A percentile compares a stretch with the other conserved stretches of the same genome.
Conservation (phyloP, 2,888 invertebrate genomes). For the Cerastis rubricosa region DNA sequence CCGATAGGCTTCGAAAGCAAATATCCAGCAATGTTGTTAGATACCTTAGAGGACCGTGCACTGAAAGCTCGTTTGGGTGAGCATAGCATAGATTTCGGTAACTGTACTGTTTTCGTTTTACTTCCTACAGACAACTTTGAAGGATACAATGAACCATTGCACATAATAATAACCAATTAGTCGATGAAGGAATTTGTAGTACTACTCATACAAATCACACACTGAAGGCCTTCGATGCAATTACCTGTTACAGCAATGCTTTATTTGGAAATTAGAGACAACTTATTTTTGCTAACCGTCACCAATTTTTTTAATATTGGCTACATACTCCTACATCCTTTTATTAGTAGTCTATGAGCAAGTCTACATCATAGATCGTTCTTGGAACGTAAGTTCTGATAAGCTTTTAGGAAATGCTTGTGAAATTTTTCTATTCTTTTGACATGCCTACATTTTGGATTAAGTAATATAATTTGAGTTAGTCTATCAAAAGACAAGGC, state of each 20-base stretch:
- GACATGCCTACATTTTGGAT: background rate
- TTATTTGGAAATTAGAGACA: slow-evolving; percentile 31
- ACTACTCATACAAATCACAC: slow-evolving; percentile 26
- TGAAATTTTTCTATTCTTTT: background rate
- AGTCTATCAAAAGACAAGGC: background rate
- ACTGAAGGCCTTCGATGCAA: slow-evolving; percentile 36
- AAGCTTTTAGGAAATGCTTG: background rate
- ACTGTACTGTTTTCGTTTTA: background rate
- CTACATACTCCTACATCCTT: background rate
- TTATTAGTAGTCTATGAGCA: background rate
- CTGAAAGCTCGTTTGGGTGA: background rate
- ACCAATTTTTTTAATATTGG: slow-evolving; percentile 13
- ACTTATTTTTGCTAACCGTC: slow-evolving; percentile 10
- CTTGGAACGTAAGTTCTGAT: background rate
- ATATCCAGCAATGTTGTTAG: background rate
- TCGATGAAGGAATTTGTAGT: slow-evolving; percentile 38
- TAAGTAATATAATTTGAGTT: background rate
- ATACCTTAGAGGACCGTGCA: background rate
- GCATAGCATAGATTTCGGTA: background rate
- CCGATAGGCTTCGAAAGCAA: too few species aligned
- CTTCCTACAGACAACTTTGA: too few species aligned
- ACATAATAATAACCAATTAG: slow-evolving; percentile 7
- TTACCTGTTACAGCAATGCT: slow-evolving; percentile 39
- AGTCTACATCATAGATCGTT: background rate
- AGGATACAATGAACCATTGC: background rate